Evolutionary conservation across 1,140 invertebrate genomes (phyloP).

Genomic region (Dreissena rostriformis): DNA sequence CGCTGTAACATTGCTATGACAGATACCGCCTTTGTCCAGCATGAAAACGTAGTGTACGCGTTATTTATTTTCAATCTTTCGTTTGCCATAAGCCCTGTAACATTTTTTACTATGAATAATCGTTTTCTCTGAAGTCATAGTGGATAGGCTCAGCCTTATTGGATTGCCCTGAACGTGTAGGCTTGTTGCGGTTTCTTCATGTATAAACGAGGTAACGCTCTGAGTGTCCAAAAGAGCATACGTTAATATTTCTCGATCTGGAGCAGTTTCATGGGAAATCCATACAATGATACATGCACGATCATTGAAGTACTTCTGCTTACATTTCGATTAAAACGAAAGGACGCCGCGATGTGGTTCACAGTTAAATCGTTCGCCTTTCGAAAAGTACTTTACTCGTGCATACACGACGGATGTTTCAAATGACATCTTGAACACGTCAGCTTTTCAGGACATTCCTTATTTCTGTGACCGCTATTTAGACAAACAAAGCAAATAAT

Average conservation of each 20-base stretch:
- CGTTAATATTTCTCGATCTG: conserved; percentile 21
- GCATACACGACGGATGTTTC: conserved; percentile 31
- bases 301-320: conserved; percentile 24
- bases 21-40: too few species aligned
- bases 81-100: conserved; percentile 28
- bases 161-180: conserved; percentile 26
- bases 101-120: conserved; percentile 22
- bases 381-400: conserved; percentile 13
- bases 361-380: neutral
- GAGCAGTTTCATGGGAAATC: conserved; percentile 17
- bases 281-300: conserved; percentile 14
- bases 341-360: neutral
- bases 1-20: too few species aligned
- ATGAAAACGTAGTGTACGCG: too few species aligned
- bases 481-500: conserved; percentile 21
- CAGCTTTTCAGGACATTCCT: conserved; percentile 23
- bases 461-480: conserved; percentile 24
- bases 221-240: conserved; percentile 17
- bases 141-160: conserved; percentile 24
- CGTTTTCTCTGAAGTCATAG: conserved; percentile 38
- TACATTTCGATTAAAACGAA: conserved; percentile 31
- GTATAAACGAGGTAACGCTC: conserved; percentile 36
- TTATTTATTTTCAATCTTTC: conserved; percentile 31
- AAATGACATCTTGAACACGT: conserved; percentile 11
- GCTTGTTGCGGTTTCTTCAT: conserved; percentile 28